Evolutionary conservation across 2,113 vertebrate species (phyloP).

Genomic region (Notechis scutatus): DNA sequence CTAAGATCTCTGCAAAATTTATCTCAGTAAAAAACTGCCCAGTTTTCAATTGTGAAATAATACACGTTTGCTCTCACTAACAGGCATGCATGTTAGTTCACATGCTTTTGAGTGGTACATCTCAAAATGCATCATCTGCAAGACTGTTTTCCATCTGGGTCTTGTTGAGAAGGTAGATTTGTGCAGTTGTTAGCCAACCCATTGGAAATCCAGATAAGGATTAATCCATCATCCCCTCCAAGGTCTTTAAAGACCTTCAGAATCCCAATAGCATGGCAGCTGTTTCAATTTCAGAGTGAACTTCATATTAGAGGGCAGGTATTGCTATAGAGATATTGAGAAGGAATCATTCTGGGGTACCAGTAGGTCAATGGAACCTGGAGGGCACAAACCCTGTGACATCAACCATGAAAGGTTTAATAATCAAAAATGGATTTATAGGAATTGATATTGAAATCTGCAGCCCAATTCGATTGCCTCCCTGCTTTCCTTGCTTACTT

Average conservation of each 20-base stretch:
- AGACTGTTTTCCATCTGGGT: neutral
- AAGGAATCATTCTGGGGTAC: neutral
- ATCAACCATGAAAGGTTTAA: neutral
- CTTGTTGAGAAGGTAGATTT: neutral
- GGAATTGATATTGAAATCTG: neutral
- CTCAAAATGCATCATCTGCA: neutral
- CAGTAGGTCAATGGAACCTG: neutral
- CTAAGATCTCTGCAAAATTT: neutral
- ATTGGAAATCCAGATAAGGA: neutral
- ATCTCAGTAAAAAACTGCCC: neutral
- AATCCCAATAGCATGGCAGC: neutral
- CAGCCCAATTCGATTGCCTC: neutral
- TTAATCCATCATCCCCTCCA: neutral
- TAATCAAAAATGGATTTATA: neutral
- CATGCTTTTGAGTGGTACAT: neutral
- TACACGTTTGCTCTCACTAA: neutral
- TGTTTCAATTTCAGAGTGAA: neutral
- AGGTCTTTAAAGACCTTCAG: neutral
- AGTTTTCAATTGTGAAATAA: neutral
- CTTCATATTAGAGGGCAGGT: neutral
- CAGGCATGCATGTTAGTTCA: neutral
- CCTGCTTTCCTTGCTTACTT: neutral
- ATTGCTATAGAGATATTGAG: neutral
- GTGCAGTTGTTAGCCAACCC: neutral
- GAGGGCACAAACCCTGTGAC: neutral